Percentiles rank a stretch among this genome's conserved stretches.
phyloP scores from a whole-genome alignment of 2,888 invertebrate species.

The Pecten maximus region DNA sequence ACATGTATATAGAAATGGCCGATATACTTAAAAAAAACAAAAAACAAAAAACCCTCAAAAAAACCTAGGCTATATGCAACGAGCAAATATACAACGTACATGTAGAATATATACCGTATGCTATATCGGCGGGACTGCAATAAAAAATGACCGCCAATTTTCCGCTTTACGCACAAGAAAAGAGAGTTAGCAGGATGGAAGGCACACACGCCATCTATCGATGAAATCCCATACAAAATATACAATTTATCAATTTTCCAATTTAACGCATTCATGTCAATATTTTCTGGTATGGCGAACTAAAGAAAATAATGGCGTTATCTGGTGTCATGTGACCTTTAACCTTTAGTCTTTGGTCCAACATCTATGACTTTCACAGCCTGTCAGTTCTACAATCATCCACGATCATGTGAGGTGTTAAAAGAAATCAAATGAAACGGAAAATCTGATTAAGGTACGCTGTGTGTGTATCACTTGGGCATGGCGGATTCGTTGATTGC shows the following conservation, averaged over 20 bases:
- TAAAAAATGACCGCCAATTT: not conserved
- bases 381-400: conserved; percentile 1
- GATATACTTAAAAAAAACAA: too few species aligned
- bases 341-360: not conserved
- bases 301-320: not conserved
- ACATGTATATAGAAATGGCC: too few species aligned
- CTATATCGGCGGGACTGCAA: not conserved
- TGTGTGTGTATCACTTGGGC: not conserved
- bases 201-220: not conserved
- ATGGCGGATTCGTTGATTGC: not conserved
- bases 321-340: not conserved
- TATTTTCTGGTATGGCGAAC: conserved; percentile 2
- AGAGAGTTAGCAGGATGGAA: not conserved
- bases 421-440: conserved; percentile 24
- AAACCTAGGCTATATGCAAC: too few species aligned
- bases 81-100: too few species aligned
- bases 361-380: not conserved
- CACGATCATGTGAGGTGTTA: not conserved
- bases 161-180: not conserved
- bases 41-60: too few species aligned
- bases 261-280: conserved; percentile 13
- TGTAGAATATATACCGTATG: too few species aligned
- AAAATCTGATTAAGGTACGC: not conserved
- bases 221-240: not conserved
- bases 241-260: conserved; percentile 26